These are phyloP conservation scores for Lasius platythorax DNA, from an alignment of 2,888 invertebrate species.

Conservation along the genomic window DNA sequence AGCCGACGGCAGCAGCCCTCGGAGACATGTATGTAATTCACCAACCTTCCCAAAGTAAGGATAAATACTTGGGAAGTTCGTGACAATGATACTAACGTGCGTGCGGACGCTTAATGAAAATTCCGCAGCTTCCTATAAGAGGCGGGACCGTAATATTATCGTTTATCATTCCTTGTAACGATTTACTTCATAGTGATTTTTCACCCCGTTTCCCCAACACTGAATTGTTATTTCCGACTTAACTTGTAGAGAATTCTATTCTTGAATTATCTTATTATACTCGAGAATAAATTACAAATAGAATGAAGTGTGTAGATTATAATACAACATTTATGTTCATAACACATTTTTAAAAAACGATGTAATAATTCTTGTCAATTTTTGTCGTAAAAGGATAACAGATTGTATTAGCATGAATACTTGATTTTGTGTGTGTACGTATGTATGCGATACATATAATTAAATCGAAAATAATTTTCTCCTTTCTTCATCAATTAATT, in stretches of 20 bases:
- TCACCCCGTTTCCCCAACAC: background rate
- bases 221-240: background rate
- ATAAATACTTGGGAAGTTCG: conserved; percentile 63
- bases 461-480: background rate
- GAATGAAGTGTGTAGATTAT: no score
- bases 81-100: conserved; percentile 59
- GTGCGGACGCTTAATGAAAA: conserved; percentile 59
- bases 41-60: conserved; percentile 47
- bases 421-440: no score
- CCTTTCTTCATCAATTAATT: background rate
- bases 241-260: background rate
- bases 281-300: no score
- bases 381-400: background rate
- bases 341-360: no score
- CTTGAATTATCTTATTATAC: background rate
- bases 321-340: no score
- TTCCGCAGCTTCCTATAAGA: conserved; percentile 14
- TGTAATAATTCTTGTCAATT: background rate
- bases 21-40: conserved; percentile 19
- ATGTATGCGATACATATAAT: background rate
- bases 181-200: background rate
- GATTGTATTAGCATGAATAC: no score
- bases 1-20: background rate
- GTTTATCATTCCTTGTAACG: conserved; percentile 15
- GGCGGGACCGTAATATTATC: background rate